Evolutionary conservation across 2,888 invertebrate genomes (phyloP), one percentile per base, ranked within the genome.

Genomic region (Calameuta idolon): DNA sequence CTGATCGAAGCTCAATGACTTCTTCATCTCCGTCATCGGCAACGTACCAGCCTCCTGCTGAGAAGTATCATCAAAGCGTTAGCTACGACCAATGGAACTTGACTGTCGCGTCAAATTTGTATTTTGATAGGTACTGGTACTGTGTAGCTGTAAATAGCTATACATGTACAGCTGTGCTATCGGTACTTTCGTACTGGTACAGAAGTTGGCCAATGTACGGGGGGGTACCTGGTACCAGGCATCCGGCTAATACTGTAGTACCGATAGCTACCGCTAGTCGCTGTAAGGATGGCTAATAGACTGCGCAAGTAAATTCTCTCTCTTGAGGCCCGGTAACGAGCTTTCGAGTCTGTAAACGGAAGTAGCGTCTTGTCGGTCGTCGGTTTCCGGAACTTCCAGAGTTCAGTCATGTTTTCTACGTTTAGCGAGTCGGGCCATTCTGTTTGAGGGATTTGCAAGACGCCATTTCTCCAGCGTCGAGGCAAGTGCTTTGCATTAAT

Each of bases 1-100:
- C 87, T 92, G 92, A 86, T 94, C 94, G 92, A 93, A 94, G 87
- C 93, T 93, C 86, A 93, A 92, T 83, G 94, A 93, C 92, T 94
- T 94, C 91, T 94, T 93, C 92, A 94, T 92, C 90, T 94, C 95
- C 90, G 94, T 93, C 94, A 95, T 94, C 83, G 94, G 94, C 85
- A 94, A 90, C 83, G 94, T 93, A 78, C 94, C 93, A 85, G 94
- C 93, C 90, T 94, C 94, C 94, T 94, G 92, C 85, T 92, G 88
- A 82, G 76, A 86, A 85, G 82, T 76, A 84, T 77, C 77, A 78
- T 69, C 78, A 82, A 71, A 34, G 81, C 86, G 87, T 89, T 87
- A 89, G 87, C 85, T 83, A 83, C 79, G 83, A 82, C 80, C 80
- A 76, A 82, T 15, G 73, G 40, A 34, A 4, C 40, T 12, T 23